Conservation (phyloP, 2,888 invertebrate genomes). For the Stomorhina lunata region DNA sequence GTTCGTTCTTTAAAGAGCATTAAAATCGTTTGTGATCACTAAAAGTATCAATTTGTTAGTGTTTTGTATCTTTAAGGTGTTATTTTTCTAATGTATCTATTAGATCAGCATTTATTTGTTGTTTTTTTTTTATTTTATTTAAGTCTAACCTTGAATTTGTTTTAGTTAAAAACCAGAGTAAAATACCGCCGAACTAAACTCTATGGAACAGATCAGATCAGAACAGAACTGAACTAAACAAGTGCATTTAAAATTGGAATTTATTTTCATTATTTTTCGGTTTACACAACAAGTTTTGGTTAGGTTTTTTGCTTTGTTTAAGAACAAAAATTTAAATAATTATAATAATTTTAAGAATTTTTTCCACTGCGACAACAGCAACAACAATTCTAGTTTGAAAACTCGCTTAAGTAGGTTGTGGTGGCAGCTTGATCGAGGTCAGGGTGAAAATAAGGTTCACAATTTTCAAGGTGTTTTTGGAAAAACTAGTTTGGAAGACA, state of each 20-base stretch:
- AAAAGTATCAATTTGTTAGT: constrained; percentile 19
- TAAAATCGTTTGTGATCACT: neutral
- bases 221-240: constrained; percentile 44
- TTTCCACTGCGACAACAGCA: constrained; percentile 14
- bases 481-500: neutral
- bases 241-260: constrained; percentile 50
- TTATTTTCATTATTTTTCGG: constrained; percentile 31
- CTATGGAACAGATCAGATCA: too few species aligned
- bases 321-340: constrained; percentile 44
- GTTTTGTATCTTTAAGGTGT: constrained; percentile 32
- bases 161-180: constrained; percentile 16
- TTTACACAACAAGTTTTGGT: constrained; percentile 35
- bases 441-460: constrained; percentile 34
- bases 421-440: constrained; percentile 17
- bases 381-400: neutral
- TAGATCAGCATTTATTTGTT: constrained; percentile 4
- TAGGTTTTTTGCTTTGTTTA: neutral
- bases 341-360: constrained; percentile 61
- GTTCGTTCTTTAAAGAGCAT: neutral
- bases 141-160: constrained; percentile 41
- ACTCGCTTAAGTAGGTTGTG: constrained; percentile 30
- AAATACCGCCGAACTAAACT: too few species aligned
- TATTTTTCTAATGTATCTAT: constrained; percentile 18
- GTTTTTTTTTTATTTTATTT: constrained; percentile 3
- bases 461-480: constrained; percentile 11